Percentiles rank a stretch among this genome's conserved stretches.
These are phyloP conservation scores for Crocodylus rhombifer DNA, from an alignment of 2,797 vertebrate species.

Conservation along the genomic window DNA sequence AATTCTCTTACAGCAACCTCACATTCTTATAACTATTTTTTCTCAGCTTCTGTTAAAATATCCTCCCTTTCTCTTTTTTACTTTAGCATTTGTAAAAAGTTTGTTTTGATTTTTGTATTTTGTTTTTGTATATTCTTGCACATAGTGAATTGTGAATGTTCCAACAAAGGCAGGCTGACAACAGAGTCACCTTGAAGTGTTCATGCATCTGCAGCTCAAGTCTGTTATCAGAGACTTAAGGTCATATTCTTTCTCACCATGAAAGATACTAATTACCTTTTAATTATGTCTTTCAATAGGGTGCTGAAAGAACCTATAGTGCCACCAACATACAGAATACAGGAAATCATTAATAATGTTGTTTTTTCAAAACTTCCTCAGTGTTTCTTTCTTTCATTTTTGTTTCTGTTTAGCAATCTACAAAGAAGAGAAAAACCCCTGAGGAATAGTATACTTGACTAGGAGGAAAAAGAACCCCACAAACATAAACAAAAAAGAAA, in stretches of 20 bases:
- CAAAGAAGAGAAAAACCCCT: background rate
- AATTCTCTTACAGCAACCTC: background rate
- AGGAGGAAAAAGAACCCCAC: background rate
- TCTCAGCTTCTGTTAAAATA: background rate
- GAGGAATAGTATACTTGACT: background rate
- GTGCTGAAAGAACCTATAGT: background rate
- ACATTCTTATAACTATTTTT: background rate
- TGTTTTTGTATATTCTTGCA: background rate
- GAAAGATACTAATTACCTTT: slow-evolving; percentile 45
- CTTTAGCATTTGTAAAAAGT: background rate
- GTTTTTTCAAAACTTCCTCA: slow-evolving; percentile 16
- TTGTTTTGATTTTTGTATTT: rapidly evolving
- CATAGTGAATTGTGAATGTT: background rate
- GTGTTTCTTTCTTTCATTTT: background rate
- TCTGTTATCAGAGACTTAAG: background rate
- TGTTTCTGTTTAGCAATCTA: background rate
- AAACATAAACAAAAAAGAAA: background rate
- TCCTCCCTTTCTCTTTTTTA: background rate
- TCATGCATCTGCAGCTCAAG: background rate
- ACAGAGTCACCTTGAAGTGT: background rate
- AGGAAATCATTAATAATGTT: slow-evolving; percentile 28
- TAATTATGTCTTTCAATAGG: slow-evolving; percentile 18
- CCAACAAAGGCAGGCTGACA: background rate
- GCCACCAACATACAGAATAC: slow-evolving; percentile 7
- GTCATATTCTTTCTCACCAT: background rate